phyloP scores from a whole-genome alignment of 1,140 invertebrate species.

The Saccostrea echinata region DNA sequence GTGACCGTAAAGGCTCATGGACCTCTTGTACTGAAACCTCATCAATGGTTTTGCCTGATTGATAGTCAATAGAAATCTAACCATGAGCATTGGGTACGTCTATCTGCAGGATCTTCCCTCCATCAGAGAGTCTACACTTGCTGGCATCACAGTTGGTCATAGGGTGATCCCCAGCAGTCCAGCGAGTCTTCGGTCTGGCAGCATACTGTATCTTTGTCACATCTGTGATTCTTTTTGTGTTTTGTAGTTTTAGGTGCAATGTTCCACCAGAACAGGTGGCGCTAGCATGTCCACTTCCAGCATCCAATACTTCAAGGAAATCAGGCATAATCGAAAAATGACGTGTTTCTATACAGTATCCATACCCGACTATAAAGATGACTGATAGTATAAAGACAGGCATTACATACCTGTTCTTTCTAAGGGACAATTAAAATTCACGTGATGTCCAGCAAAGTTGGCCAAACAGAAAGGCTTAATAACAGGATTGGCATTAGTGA shows the following conservation, averaged over 20 bases:
- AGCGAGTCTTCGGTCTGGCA: conserved; percentile 55
- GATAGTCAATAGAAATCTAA: conserved; percentile 19
- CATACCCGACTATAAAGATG: too few relatives aligned
- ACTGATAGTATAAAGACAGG: too few relatives aligned
- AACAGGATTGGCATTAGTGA: conserved; percentile 68
- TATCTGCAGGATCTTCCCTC: conserved; percentile 61
- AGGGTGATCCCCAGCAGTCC: conserved; percentile 48
- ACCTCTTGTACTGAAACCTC: too few relatives aligned
- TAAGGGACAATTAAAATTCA: conserved; percentile 67
- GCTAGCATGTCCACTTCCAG: conserved; percentile 65
- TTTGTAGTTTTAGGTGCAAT: conserved; percentile 64
- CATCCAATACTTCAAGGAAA: conserved; percentile 61
- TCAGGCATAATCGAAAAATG: too few relatives aligned
- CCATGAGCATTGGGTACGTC: conserved; percentile 64
- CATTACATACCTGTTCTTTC: conserved; percentile 62
- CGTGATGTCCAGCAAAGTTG: conserved; percentile 62
- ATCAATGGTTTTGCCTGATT: too few relatives aligned
- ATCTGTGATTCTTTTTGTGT: conserved; percentile 63
- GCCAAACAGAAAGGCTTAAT: conserved; percentile 69
- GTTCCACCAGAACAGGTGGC: conserved; percentile 60
- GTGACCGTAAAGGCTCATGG: too few relatives aligned
- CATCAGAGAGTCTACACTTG: conserved; percentile 62
- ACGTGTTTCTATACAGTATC: too few relatives aligned
- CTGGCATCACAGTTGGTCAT: conserved; percentile 66
- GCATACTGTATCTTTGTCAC: conserved; percentile 68